These are phyloP conservation scores for Salticus scenicus DNA, from an alignment of 2,888 invertebrate genomes.

Conservation along the genomic window DNA sequence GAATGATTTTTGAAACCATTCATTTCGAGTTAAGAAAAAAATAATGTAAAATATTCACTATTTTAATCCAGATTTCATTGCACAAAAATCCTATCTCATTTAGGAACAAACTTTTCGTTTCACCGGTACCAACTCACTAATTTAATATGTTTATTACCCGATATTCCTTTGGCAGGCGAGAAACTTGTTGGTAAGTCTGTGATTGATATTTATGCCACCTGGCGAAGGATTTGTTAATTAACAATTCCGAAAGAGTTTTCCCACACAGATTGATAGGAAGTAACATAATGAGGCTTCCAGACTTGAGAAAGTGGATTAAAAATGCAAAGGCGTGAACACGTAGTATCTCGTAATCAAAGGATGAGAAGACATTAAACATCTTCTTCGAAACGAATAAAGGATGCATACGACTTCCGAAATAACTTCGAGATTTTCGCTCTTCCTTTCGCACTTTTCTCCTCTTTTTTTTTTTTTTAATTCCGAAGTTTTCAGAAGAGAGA, in stretches of 20 bases:
- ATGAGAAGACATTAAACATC: conserved; percentile 8
- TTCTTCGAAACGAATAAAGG: conserved; percentile 5
- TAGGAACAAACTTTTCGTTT: neutral
- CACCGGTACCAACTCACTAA: neutral
- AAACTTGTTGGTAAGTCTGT: conserved; percentile 1
- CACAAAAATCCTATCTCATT: neutral
- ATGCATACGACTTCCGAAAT: conserved; percentile 8
- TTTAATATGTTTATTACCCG: neutral
- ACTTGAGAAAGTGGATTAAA: neutral
- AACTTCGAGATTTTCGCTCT: neutral
- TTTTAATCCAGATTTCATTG: no score
- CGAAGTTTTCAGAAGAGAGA: no score
- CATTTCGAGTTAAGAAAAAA: no score
- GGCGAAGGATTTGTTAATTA: conserved; percentile 7
- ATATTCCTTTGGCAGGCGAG: neutral
- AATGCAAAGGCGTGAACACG: conserved; percentile 9
- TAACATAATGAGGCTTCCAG: neutral
- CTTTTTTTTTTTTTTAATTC: neutral
- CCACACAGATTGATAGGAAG: conserved; percentile 17
- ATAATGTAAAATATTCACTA: no score
- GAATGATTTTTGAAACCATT: no score
- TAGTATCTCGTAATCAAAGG: conserved; percentile 15
- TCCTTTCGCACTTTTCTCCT: neutral
- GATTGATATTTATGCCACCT: conserved; percentile 8
- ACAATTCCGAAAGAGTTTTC: conserved; percentile 5